Base-by-base conservation (phyloP, 2,888 invertebrate genomes). In the Nephrotoma flavescens region DNA sequence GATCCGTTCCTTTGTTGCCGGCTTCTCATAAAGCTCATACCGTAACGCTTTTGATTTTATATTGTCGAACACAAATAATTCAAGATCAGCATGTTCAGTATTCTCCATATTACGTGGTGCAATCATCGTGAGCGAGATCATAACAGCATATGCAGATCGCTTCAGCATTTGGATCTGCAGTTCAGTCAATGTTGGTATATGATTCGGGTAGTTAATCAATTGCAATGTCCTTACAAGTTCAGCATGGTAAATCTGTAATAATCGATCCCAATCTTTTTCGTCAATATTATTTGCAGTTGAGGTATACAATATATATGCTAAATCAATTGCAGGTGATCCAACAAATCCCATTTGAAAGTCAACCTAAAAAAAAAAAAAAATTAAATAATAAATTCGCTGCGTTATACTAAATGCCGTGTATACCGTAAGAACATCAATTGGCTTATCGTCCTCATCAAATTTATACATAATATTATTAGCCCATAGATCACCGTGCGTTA, bases 361-460 rank as follows among this genome's bases (percentile, higher is more conserved):
- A 41, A 86, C 86, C 47, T 83, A 15, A 15, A 83, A n/a, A 7
- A 83, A 31, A 4, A 6, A 11, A 47, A 47, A 1, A 47, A 3
- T 31, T 31, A 31, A 31, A 31, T 31, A 31, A 31, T 31, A 31
- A 31, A 31, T 31, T 31, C 31, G 31, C 31, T 31, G 31, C 31
- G 31, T 31, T 31, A 31, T 31, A 31, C 31, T 31, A 2, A 31
- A 31, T 31, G 31, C 31, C 3, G 31, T 31, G 31, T 31, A 19
- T 19, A 47, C 47, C 83, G 87, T 90, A 88, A 88, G 89, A 85
- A 90, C 88, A 87, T 91, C 90, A 86, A 89, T 88, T 5, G 91
- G 88, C 4, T 71, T 86, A 11, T 87, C 89, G 3, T 71, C 42
- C 7, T 57, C 57, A 45, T 86, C 42, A 41, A 41, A 57, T 42